Percentiles rank a stretch among this genome's conserved stretches.
These are phyloP conservation scores for Cyphomyrus plagiostoma DNA, from an alignment of 2,113 vertebrate genomes.

Conservation along the genomic window DNA sequence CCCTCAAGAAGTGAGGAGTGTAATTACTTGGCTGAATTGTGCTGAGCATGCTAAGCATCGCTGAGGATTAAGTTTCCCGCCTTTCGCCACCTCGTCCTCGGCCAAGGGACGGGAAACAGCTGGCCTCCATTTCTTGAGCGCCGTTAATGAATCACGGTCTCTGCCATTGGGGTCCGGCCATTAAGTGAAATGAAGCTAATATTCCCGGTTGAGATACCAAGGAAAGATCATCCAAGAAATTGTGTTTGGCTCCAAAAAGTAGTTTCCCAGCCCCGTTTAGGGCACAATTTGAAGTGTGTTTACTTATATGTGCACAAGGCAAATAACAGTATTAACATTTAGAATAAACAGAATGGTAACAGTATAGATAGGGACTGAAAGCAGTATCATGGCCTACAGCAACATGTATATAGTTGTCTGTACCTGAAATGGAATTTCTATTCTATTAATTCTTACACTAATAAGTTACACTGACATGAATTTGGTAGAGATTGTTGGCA, in stretches of 20 bases:
- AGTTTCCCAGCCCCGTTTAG: slow-evolving; percentile 20
- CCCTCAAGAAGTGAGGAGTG: slow-evolving; percentile 48
- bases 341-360: not conserved
- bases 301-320: not conserved
- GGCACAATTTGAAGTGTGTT: slow-evolving; percentile 21
- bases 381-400: not conserved
- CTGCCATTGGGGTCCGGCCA: slow-evolving; percentile 67
- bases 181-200: slow-evolving; percentile 81
- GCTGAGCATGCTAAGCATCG: slow-evolving; percentile 57
- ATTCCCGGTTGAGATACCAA: slow-evolving; percentile 72
- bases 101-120: slow-evolving; percentile 79
- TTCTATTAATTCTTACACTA: not conserved
- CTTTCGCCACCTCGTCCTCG: slow-evolving; percentile 76
- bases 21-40: slow-evolving; percentile 62
- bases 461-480: not conserved
- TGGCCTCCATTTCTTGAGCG: slow-evolving; percentile 81
- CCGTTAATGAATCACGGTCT: slow-evolving; percentile 77
- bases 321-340: not conserved
- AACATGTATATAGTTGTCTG: not conserved
- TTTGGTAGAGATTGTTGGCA: not conserved
- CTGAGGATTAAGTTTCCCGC: slow-evolving; percentile 64
- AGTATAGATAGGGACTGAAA: not conserved
- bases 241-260: slow-evolving; percentile 28
- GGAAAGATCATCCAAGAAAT: slow-evolving; percentile 56
- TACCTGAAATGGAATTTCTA: not conserved